Evolutionary conservation across 2,888 invertebrate genomes (phyloP), one percentile per base, ranked within the genome.

Genomic region (Emmelina monodactyla): DNA sequence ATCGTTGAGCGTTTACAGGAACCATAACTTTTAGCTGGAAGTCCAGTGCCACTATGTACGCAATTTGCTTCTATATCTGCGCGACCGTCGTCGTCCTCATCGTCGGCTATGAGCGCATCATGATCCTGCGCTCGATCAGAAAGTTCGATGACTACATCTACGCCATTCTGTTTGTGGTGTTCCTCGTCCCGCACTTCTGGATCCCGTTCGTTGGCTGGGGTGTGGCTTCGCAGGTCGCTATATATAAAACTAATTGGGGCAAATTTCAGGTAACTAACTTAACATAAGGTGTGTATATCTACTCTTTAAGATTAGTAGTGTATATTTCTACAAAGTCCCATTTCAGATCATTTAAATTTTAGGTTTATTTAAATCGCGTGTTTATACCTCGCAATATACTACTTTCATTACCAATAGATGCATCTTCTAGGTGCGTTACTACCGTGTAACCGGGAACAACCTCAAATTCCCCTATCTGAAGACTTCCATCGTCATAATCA

Each of bases 141-240:
- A 82, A 83, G 47, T 88, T 88, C 48, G 88, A 88, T 52, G 87
- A 88, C 47, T 87, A 87, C 49, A 87, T 88, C 46, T 87, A 88
- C 51, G 84, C 86, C 0, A 82, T 87, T 35, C 68, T 88, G 12
- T 88, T 87, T 51, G 76, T 88, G 1, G 78, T 86, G 9, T 87
- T 85, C 51, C 69, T 88, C 31, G 78, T 87, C 7, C 88, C 88
- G 0, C 87, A 87, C 52, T 88, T 88, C 59, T 86, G 85, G 84
- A 85, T 86, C 30, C 87, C 87, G 0, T 87, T 84, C 49, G 85
- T 86, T 10, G 87, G 87, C 1, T 87, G 87, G 87, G 86, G 87
- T 1, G 87, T 87, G 14, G 88, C 87, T 1, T 75, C 76, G 29
- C 84, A 87, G 58, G 87, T 87, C 3, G 86, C 86, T 37, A 82